Base-by-base conservation (phyloP, 2,797 vertebrate genomes). In the Tarsius wallacei region DNA sequence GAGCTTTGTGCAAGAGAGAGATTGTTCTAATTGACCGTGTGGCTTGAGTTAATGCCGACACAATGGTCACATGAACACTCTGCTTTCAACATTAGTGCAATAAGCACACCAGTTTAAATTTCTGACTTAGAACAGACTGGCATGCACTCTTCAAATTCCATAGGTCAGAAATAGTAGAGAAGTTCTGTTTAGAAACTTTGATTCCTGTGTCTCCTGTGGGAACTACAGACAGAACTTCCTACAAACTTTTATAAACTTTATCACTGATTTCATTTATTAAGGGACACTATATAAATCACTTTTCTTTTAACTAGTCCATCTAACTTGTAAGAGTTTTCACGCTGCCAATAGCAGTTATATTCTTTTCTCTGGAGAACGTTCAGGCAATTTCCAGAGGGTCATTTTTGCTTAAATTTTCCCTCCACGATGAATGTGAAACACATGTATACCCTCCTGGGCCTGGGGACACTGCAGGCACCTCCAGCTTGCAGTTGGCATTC, bases 201-300 rank as follows among this genome's bases (percentile, higher is more conserved):
- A 57, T 77, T n/a, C 26, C 22, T 94, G 4, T 26, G 13, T 80
- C 14, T 95, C 55, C 33, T 59, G 26, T 21, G 21, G 92, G 68
- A 78, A 47, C 9, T 17, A 77, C 6, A 74, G 49, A n/a, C 0
- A 71, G 57, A 90, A 86, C 17, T 66, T 61, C 14, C 0, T 55
- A 90, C 6, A 13, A 51, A 63, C 33, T 51, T 87, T 80, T 63
- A 66, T 64, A 22, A 53, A 57, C 74, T 64, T 74, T 86, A 78
- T 49, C 51, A 13, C 49, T 81, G 64, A 55, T 59, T 93, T 93
- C 42, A 66, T 68, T 90, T 97, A 74, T 95, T 90, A 87, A 21
- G 36, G 47, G 42, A n/a, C 33, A 94, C 66, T 2, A 31, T 61
- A 66, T 42, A 87, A 51, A 93, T 36, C 64, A 16, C 12, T 59